Conservation (phyloP, 2,888 invertebrate genomes). For the Torymus auratus region DNA sequence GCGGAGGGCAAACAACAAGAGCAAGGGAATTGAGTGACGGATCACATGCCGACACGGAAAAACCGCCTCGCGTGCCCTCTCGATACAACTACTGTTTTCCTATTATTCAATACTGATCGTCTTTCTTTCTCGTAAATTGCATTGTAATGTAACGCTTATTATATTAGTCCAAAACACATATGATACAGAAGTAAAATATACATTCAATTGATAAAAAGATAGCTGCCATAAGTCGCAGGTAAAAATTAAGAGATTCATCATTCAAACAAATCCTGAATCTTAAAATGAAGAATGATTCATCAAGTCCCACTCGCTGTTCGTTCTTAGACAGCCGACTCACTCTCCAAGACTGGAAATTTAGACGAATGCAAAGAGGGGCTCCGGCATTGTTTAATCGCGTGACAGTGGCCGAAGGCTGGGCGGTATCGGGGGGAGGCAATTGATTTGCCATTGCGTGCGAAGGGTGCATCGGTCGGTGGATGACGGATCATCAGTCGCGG, state of each 20-base stretch:
- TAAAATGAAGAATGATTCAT: too few relatives aligned
- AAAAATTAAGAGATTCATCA: too few relatives aligned
- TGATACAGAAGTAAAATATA: too few relatives aligned
- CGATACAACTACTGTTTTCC: background rate
- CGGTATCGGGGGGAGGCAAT: conserved; percentile 26
- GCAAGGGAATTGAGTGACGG: conserved; percentile 56
- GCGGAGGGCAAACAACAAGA: background rate
- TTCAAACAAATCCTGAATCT: too few relatives aligned
- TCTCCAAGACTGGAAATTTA: too few relatives aligned
- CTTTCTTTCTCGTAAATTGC: background rate
- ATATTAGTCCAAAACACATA: too few relatives aligned
- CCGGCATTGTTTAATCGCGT: conserved; percentile 51
- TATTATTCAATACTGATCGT: conserved; percentile 15
- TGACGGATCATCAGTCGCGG: conserved; percentile 66
- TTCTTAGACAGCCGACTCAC: too few relatives aligned
- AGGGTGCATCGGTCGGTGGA: conserved; percentile 61
- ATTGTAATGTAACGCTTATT: too few relatives aligned
- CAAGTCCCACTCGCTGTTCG: too few relatives aligned
- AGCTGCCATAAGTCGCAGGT: too few relatives aligned
- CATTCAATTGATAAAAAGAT: too few relatives aligned
- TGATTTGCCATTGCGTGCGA: conserved; percentile 57
- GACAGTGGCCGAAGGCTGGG: conserved; percentile 35
- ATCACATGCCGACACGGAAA: conserved; percentile 51
- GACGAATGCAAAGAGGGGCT: too few relatives aligned
- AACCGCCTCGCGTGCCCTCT: conserved; percentile 9